Evolutionary conservation across 2,113 vertebrate genomes (phyloP).

Genomic region (Sphaerodactylus townsendi): DNA sequence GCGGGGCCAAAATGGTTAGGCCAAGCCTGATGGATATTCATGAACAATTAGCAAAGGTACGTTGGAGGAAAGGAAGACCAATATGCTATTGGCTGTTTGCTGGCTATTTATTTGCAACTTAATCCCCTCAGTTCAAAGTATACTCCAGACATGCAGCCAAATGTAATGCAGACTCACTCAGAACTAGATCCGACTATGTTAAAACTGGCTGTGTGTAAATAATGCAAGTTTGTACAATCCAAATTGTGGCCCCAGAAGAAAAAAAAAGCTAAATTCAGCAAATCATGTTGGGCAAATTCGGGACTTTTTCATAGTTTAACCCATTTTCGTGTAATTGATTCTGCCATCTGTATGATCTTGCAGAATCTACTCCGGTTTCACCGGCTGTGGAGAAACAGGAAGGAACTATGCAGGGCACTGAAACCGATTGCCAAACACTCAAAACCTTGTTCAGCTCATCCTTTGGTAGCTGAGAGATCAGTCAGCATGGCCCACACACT

Average conservation of each 20-base stretch:
- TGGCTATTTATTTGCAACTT: neutral
- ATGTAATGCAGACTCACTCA: neutral
- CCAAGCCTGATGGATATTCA: slow-evolving; percentile 96
- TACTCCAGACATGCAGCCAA: neutral
- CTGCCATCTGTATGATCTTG: neutral
- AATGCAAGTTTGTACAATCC: too few species aligned
- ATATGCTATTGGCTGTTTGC: neutral
- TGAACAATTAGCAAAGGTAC: slow-evolving; percentile 92
- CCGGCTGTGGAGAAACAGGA: neutral
- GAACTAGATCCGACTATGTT: neutral
- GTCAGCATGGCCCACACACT: neutral
- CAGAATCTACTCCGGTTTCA: too few species aligned
- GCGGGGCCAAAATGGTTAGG: slow-evolving; percentile 85
- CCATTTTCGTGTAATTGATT: neutral
- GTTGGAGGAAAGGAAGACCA: slow-evolving; percentile 42
- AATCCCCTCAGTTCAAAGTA: neutral
- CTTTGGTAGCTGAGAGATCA: neutral
- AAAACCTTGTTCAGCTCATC: neutral
- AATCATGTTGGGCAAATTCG: neutral
- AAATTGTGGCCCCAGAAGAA: too few species aligned
- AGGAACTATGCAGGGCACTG: too few species aligned
- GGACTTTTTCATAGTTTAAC: too few species aligned
- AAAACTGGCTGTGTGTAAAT: neutral
- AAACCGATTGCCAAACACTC: neutral
- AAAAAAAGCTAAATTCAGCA: neutral